Percentiles rank a stretch among this genome's conserved stretches.
Conservation (phyloP, 2,113 vertebrate genomes). For the Ailuropoda melanoleuca region DNA sequence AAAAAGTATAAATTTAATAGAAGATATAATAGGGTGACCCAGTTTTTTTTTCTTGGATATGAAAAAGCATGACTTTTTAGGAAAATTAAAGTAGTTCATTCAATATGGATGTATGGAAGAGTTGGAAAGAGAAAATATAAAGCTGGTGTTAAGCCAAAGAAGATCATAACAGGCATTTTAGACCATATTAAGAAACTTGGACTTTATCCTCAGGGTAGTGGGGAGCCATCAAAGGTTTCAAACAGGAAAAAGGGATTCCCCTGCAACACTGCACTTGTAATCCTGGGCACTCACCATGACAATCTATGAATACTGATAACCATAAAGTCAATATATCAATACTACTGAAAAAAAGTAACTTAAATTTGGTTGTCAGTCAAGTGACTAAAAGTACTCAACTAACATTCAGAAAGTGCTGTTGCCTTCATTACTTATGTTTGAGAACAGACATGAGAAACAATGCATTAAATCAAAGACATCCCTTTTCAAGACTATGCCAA, state of each 20-base stretch:
- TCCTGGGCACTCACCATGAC: neutral
- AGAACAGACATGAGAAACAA: neutral
- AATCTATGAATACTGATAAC: neutral
- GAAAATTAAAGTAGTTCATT: neutral
- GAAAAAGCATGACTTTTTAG: neutral
- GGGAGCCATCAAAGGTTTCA: neutral
- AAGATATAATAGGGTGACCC: neutral
- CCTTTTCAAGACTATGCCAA: neutral
- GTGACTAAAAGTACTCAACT: neutral
- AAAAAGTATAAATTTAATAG: neutral
- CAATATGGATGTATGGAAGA: neutral
- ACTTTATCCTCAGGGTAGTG: neutral
- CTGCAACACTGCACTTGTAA: neutral
- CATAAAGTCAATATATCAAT: neutral
- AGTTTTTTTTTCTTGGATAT: neutral
- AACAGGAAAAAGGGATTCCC: neutral
- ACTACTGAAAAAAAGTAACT: neutral
- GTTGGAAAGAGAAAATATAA: neutral
- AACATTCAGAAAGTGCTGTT: neutral
- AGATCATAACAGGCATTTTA: conserved; percentile 26
- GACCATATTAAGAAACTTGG: neutral
- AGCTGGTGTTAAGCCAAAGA: neutral
- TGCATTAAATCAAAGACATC: neutral
- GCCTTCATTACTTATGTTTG: neutral
- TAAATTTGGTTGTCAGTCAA: neutral